phyloP scores from a whole-genome alignment of 2,113 vertebrate genomes.

The Potamarius usumacintae region DNA sequence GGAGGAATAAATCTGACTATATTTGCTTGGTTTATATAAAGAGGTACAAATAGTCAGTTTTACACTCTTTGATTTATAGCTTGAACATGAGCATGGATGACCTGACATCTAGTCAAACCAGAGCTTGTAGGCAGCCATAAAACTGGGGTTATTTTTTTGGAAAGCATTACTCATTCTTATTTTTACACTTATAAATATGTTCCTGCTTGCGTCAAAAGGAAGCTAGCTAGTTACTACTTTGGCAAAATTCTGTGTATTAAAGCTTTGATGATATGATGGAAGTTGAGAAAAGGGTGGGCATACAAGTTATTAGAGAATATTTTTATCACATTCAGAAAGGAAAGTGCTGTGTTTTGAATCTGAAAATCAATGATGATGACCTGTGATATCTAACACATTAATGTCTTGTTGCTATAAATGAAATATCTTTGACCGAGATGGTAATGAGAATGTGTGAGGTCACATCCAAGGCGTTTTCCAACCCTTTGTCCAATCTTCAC shows the following conservation, averaged over 20 bases:
- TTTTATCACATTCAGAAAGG: background rate
- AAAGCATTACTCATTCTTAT: constrained; percentile 9
- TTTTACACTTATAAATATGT: background rate
- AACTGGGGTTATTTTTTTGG: background rate
- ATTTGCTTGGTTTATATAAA: constrained; percentile 1
- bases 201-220: background rate
- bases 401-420: background rate
- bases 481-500: background rate
- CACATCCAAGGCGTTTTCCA: background rate
- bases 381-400: background rate
- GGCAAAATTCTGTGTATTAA: background rate
- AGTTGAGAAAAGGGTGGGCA: background rate
- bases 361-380: background rate
- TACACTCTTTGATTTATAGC: background rate
- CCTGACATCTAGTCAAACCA: background rate
- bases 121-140: constrained; percentile 2
- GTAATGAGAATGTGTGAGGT: background rate
- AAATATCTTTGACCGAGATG: background rate
- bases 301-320: background rate
- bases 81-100: constrained; percentile 1
- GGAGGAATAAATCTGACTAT: background rate
- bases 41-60: background rate
- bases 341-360: background rate
- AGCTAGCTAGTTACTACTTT: background rate
- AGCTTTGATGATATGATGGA: background rate